A percentile compares a stretch with the other conserved stretches of the same genome.
phyloP scores from a whole-genome alignment of 1,140 invertebrate genomes.

The Odontomachus brunneus region DNA sequence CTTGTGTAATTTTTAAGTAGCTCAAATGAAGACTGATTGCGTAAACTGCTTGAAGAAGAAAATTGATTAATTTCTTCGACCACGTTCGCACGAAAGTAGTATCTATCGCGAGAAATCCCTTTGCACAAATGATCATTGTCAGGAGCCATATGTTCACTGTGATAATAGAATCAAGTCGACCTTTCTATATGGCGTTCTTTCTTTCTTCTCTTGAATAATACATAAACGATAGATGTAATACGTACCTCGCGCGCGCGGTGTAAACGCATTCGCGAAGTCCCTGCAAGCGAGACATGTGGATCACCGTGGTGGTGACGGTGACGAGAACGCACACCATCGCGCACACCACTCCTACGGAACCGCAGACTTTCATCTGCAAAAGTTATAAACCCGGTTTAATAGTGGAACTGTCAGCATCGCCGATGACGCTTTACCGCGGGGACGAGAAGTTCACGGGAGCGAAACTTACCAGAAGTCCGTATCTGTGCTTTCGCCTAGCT shows the following conservation, averaged over 20 bases:
- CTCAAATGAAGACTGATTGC: too few relatives aligned
- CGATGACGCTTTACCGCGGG: conserved; percentile 18
- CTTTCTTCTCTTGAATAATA: not conserved
- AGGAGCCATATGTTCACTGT: not conserved
- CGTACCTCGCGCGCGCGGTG: conserved; percentile 85
- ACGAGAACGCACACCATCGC: conserved; percentile 94
- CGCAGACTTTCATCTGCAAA: conserved; percentile 93
- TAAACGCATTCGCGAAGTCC: conserved; percentile 94
- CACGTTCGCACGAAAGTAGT: too few relatives aligned
- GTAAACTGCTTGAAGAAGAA: too few relatives aligned
- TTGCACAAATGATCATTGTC: too few relatives aligned
- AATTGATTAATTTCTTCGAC: too few relatives aligned
- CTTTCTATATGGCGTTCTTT: not conserved
- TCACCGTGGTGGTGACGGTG: conserved; percentile 96
- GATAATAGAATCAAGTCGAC: not conserved
- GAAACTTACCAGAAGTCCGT: conserved; percentile 92
- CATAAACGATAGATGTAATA: conserved; percentile 3
- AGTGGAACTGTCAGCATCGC: conserved; percentile 8
- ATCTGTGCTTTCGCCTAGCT: conserved; percentile 92
- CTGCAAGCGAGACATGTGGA: conserved; percentile 96
- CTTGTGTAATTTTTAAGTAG: too few relatives aligned
- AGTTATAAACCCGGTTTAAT: conserved; percentile 70
- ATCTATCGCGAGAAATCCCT: too few relatives aligned
- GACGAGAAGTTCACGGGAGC: conserved; percentile 18
- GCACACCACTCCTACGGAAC: conserved; percentile 93